These are phyloP conservation scores for Pangasius mekongensis DNA, from an alignment of 2,797 vertebrate genomes.

Conservation along the genomic window DNA sequence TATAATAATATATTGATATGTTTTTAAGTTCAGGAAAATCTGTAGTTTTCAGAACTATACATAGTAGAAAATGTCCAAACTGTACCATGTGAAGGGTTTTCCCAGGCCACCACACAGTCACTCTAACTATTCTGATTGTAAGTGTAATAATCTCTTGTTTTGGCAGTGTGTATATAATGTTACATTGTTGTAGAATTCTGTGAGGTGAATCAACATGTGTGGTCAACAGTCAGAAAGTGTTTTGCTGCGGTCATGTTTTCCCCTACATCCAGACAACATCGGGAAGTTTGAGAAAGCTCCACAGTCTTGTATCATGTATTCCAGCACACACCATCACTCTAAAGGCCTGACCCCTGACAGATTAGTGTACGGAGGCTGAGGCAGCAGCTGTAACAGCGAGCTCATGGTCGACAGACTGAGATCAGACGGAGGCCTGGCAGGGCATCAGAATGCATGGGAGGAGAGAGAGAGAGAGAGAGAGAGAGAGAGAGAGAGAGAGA, in stretches of 20 bases:
- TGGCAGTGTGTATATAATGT: background rate
- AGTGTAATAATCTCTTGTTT: background rate
- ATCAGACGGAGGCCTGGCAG: constrained; percentile 12
- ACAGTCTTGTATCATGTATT: background rate
- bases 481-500: background rate
- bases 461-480: background rate
- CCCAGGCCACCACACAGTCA: background rate
- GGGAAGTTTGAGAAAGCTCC: background rate
- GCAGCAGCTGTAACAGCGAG: background rate
- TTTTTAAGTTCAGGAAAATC: too few species aligned
- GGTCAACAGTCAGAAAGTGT: background rate
- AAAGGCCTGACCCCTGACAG: constrained; percentile 13
- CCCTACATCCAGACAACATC: background rate
- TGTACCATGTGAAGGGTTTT: background rate
- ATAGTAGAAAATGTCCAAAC: background rate
- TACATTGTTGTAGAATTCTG: background rate
- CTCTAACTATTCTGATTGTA: background rate
- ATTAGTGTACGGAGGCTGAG: background rate
- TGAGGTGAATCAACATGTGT: background rate
- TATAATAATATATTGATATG: too few species aligned
- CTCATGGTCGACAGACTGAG: constrained; percentile 5
- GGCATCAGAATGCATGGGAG: constrained; percentile 33
- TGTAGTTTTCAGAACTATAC: too few species aligned
- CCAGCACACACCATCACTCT: background rate
- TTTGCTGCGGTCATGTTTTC: background rate